Base-by-base conservation (phyloP, 2,797 vertebrate genomes). In the Xiphophorus birchmanni region DNA sequence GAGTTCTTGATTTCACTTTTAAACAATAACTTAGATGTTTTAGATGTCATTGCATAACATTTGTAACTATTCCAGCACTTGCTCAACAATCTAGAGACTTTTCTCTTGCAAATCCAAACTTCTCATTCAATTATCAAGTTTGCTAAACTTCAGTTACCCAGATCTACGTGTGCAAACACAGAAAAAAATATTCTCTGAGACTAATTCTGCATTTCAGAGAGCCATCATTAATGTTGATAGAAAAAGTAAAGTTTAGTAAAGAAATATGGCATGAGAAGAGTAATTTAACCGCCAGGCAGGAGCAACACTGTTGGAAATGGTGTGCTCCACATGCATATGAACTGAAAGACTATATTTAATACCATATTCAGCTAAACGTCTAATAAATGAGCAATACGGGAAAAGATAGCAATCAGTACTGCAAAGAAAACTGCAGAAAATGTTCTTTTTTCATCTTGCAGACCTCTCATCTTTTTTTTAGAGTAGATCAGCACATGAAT, bases 271-370 rank as follows among this genome's bases (percentile, higher is more conserved):
- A 44, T n/a, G 4, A 29, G n/a, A 71, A 29, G 26, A 72, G 10
- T 29, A 72, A 45, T 29, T 45, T 45, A n/a, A 29, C 13, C 2
- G 2, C 69, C 26, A 45, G 15, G 26, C 69, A 45, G 42, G 26
- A 45, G 42, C 69, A 72, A 37, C 29, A 29, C 69, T n/a, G 13
- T 17, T 72, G 13, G 17, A 72, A 72, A 72, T n/a, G 26, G 12
- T 26, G 8, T 6, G 2, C 37, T 29, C 44, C 26, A 45, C 1
- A 72, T 45, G 69, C 12, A 45, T 45, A 29, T 72, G 42, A 72
- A 29, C 69, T 45, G 45, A 45, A 72, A 45, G 69, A 29, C 42
- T 72, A 45, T 45, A 72, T 72, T 47, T 72, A 45, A 72, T 45
- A 72, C 15, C 69, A 45, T 29, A 72, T 72, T 72, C 42, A 47